Percentiles rank a stretch among this genome's conserved stretches.
phyloP scores from a whole-genome alignment of 1,140 invertebrate genomes.

The Euura lappo region DNA sequence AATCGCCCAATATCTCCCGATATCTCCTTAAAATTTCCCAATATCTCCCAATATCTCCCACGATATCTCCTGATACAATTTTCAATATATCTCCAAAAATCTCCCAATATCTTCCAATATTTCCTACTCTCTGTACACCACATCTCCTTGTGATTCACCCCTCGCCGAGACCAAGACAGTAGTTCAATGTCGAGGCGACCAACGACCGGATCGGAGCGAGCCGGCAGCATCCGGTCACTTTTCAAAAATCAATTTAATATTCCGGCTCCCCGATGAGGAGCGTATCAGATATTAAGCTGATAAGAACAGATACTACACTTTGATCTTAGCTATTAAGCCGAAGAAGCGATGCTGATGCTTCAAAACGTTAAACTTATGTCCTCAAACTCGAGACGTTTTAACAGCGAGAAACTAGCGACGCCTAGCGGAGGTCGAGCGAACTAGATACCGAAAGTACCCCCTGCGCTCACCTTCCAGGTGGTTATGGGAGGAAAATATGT shows the following conservation, averaged over 20 bases:
- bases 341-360: not conserved
- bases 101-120: no score
- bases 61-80: no score
- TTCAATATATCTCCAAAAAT: no score
- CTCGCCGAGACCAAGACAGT: not conserved
- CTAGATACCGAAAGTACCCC: not conserved
- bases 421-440: not conserved
- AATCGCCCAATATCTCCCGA: no score
- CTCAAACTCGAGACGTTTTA: not conserved
- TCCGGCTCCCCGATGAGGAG: no score
- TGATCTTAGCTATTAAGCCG: not conserved
- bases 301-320: slow-evolving; percentile 7
- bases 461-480: not conserved
- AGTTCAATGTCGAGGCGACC: not conserved
- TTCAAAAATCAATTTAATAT: not conserved
- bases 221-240: not conserved
- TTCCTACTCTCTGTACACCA: no score
- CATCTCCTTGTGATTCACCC: no score
- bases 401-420: not conserved
- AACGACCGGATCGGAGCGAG: not conserved
- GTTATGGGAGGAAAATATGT: no score
- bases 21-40: no score
- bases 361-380: not conserved
- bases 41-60: no score
- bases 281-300: not conserved